Evolutionary conservation across 2,113 vertebrate species (phyloP), one percentile per base, ranked within the genome.

Genomic region (Stegastes partitus): DNA sequence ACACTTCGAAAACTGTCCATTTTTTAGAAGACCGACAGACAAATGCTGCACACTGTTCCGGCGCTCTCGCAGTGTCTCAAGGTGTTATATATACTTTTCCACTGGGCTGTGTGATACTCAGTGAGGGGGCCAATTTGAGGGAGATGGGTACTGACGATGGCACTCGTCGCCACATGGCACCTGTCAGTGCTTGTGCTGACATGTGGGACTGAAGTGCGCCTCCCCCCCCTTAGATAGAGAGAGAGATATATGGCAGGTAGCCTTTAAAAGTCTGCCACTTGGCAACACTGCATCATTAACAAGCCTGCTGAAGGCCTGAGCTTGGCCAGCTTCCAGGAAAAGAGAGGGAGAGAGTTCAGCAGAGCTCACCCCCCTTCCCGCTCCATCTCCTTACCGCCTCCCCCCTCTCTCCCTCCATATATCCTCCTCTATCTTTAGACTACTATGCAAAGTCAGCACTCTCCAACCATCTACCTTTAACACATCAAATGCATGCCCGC

Each of bases 391-490:
- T 31, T 15, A 10, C 45, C 39, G 12, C 54, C 45, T 12, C 69
- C 71, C 42, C 28, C 51, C 18, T 19, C 14, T 19, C 14, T 55
- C 59, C 70, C 79, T 69, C 44, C 49, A 70, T 62, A 71, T 64
- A 74, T 49, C 58, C 57, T 51, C 21, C 66, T 72, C 87, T 81
- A 77, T 86, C 77, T 91, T 93, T 90, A 81, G 81, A 85, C 77
- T 23, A 69, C 80, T 44, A 76, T 87, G 93, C 92, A 87, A 90
- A 90, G 91, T 94, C 93, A 94, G 92, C 94, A 93, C 53, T 93
- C 90, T 83, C 71, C 65, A 68, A 51, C 79, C 74, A 78, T 93
- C 86, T 84, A 90, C 89, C 93, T 94, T 92, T 89, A 85, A 82
- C 84, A 88, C 89, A 89, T 93, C 89, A 94, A 91, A 91, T 66